Percentiles rank a stretch among this genome's conserved stretches.
Conservation (phyloP, 1,140 invertebrate species). For the Rhyacophila brunnea region DNA sequence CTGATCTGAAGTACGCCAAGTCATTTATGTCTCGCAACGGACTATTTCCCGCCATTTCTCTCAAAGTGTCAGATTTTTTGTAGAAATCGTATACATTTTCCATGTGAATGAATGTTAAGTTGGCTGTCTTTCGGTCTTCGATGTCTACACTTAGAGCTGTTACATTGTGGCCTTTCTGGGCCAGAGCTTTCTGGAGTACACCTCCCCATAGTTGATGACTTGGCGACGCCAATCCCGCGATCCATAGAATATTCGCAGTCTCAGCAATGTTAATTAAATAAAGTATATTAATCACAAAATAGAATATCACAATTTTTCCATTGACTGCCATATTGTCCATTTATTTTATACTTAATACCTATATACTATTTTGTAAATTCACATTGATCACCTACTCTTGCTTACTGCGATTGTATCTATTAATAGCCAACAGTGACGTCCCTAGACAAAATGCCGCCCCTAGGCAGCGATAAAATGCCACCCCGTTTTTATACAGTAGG, state of each 20-base stretch:
- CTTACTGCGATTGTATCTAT: too few species aligned
- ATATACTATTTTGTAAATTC: background rate
- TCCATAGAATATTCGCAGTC: slow-evolving; percentile 26
- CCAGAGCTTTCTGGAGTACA: slow-evolving; percentile 28
- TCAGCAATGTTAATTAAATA: slow-evolving; percentile 1
- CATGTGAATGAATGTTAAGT: slow-evolving; percentile 34
- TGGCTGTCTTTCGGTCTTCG: slow-evolving; percentile 16
- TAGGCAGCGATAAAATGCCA: too few species aligned
- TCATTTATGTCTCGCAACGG: slow-evolving; percentile 17
- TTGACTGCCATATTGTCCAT: background rate
- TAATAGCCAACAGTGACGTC: too few species aligned
- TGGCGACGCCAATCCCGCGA: slow-evolving; percentile 27
- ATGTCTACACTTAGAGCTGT: slow-evolving; percentile 33
- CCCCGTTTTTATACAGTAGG: too few species aligned
- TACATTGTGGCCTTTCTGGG: slow-evolving; percentile 32
- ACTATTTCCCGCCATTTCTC: slow-evolving; percentile 6
- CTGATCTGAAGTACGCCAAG: slow-evolving; percentile 25
- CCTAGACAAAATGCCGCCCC: too few species aligned
- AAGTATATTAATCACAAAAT: background rate
- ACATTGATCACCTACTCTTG: background rate
- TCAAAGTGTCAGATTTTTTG: slow-evolving; percentile 3
- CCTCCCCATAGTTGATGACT: slow-evolving; percentile 34
- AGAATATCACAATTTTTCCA: background rate
- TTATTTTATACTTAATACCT: background rate
- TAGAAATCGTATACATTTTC: slow-evolving; percentile 33